Percentiles rank a stretch among this genome's conserved stretches.
Evolutionary conservation across 2,797 vertebrate species (phyloP).

Genomic region (Pseudotriccus pelzelni): DNA sequence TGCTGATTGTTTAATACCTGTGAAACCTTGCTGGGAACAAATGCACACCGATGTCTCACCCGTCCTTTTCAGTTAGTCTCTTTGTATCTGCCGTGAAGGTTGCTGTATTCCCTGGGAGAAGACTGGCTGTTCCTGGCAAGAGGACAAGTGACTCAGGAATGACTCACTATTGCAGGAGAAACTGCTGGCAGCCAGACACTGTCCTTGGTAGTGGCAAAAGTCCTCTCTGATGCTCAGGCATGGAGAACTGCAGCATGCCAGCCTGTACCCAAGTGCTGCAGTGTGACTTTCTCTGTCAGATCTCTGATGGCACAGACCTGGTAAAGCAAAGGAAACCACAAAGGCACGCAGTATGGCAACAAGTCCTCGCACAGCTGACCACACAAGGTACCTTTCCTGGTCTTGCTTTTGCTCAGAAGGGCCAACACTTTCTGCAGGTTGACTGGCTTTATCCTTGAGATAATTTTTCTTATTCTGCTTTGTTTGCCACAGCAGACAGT

Average conservation of each 20-base stretch:
- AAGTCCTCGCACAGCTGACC: neutral
- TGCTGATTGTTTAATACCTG: neutral
- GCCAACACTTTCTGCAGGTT: neutral
- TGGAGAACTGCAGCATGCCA: neutral
- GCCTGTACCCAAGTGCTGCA: rapidly evolving
- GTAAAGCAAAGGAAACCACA: neutral
- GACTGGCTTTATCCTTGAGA: neutral
- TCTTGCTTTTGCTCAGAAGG: neutral
- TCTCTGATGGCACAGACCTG: neutral
- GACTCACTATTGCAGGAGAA: constrained; percentile 53
- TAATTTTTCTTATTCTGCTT: neutral
- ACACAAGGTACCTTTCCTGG: neutral
- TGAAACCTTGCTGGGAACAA: constrained; percentile 3
- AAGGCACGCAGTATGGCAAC: neutral
- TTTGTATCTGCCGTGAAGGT: constrained; percentile 27
- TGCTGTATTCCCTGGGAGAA: constrained; percentile 28
- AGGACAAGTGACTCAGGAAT: constrained; percentile 44
- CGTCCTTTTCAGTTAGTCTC: constrained; percentile 58
- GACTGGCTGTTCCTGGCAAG: constrained; percentile 68
- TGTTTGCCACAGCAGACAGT: neutral
- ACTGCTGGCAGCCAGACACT: neutral
- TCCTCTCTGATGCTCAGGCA: neutral
- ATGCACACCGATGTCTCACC: constrained; percentile 21
- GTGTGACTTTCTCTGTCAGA: neutral
- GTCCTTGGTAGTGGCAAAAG: neutral